phyloP scores from a whole-genome alignment of 1,140 invertebrate genomes.

The Drosophila kurseongensis region DNA sequence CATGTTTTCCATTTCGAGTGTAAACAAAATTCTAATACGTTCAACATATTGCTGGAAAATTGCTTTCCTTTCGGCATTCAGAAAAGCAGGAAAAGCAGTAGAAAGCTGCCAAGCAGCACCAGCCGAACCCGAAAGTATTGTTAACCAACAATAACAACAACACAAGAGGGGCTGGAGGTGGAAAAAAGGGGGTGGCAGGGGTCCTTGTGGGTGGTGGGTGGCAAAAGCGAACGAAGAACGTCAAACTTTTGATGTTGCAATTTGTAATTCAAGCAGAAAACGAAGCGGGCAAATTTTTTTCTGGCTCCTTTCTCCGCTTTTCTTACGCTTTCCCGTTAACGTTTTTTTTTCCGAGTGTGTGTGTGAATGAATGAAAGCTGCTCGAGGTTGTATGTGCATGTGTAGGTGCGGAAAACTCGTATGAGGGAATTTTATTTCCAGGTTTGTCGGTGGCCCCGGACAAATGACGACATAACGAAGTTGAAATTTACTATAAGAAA shows the following conservation, averaged over 20 bases:
- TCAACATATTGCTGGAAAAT: slow-evolving; percentile 83
- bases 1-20: slow-evolving; percentile 82
- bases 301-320: slow-evolving; percentile 25
- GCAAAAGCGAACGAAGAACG: slow-evolving; percentile 69
- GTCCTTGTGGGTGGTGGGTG: slow-evolving; percentile 2
- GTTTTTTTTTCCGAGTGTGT: slow-evolving; percentile 29
- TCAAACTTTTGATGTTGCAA: slow-evolving; percentile 84
- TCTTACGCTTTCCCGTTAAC: slow-evolving; percentile 24
- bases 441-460: slow-evolving; percentile 39
- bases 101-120: slow-evolving; percentile 46
- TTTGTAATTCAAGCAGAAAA: slow-evolving; percentile 84
- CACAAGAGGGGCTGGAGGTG: slow-evolving; percentile 7
- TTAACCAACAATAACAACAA: slow-evolving; percentile 76
- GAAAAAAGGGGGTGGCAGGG: not conserved
- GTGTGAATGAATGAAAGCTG: slow-evolving; percentile 52
- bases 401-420: slow-evolving; percentile 30
- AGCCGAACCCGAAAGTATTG: slow-evolving; percentile 72
- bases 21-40: slow-evolving; percentile 83
- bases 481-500: slow-evolving; percentile 34
- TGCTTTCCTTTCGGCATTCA: slow-evolving; percentile 79
- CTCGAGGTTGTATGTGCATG: slow-evolving; percentile 9
- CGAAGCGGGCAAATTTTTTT: slow-evolving; percentile 78
- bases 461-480: slow-evolving; percentile 44
- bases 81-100: slow-evolving; percentile 17
- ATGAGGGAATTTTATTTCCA: slow-evolving; percentile 65